A percentile compares a stretch with the other conserved stretches of the same genome.
Evolutionary conservation across 2,113 vertebrate genomes (phyloP).

Genomic region (Halichoerus grypus): DNA sequence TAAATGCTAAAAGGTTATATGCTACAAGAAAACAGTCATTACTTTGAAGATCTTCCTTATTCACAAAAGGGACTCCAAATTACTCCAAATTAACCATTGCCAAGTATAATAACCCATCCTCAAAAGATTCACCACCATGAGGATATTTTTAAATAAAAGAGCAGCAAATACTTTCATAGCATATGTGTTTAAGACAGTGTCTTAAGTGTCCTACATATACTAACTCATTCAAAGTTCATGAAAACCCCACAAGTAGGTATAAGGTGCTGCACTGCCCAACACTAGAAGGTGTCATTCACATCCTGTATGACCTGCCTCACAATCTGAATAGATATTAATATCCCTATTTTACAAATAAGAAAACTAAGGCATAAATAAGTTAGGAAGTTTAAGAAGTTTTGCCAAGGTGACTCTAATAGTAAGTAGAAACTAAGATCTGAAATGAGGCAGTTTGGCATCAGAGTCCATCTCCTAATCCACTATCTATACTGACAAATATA

Average conservation of each 20-base stretch:
- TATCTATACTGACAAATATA: neutral
- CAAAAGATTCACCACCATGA: neutral
- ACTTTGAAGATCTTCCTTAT: neutral
- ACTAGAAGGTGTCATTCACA: neutral
- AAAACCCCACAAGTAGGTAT: neutral
- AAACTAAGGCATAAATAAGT: neutral
- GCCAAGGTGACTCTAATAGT: neutral
- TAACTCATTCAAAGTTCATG: neutral
- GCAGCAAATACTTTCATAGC: neutral
- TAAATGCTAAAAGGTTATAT: neutral
- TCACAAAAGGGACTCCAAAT: neutral
- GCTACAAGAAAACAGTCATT: neutral
- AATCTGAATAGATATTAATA: neutral
- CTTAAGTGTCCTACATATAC: neutral
- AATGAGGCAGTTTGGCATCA: neutral
- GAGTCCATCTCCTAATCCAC: neutral
- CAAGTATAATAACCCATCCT: neutral
- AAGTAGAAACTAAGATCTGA: neutral
- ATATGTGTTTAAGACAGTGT: neutral
- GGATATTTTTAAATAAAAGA: neutral
- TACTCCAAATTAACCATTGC: slow-evolving; percentile 5
- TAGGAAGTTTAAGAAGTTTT: neutral
- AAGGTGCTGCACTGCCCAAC: neutral
- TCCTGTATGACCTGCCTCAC: neutral
- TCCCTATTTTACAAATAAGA: neutral